Evolutionary conservation across 2,113 vertebrate genomes (phyloP).

Genomic region (Zosterops borbonicus): DNA sequence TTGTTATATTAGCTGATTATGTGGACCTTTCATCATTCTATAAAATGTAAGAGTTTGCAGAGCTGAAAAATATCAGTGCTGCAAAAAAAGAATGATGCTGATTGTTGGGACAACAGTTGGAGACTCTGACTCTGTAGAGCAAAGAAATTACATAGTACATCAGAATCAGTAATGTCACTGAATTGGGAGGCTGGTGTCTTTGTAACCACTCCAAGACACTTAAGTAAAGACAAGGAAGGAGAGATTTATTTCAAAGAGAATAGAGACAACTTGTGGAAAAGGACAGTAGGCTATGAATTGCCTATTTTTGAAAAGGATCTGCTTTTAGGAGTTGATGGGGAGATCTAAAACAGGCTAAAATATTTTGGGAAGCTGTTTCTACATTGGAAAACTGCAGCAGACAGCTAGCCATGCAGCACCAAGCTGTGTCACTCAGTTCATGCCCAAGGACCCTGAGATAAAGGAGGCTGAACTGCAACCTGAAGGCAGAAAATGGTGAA

Average conservation of each 20-base stretch:
- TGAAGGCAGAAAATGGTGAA: neutral
- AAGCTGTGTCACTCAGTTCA: neutral
- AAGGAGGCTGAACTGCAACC: neutral
- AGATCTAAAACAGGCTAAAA: neutral
- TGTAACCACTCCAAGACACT: neutral
- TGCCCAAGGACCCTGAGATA: neutral
- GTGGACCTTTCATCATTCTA: neutral
- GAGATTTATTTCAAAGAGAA: neutral
- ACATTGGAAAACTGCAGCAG: neutral
- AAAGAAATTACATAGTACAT: neutral
- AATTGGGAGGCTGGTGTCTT: neutral
- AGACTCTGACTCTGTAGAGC: neutral
- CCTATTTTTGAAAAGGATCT: neutral
- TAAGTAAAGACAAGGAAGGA: neutral
- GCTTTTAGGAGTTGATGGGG: neutral
- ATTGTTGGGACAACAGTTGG: neutral
- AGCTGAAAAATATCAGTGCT: neutral
- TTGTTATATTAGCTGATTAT: neutral
- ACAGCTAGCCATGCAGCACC: neutral
- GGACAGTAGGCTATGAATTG: neutral
- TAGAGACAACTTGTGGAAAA: neutral
- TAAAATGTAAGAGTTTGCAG: neutral
- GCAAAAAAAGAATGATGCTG: neutral
- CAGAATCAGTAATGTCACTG: neutral
- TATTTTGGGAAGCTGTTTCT: neutral